These are phyloP conservation scores for Erpetoichthys calabaricus DNA, from an alignment of 2,797 vertebrate genomes.

Conservation along the genomic window DNA sequence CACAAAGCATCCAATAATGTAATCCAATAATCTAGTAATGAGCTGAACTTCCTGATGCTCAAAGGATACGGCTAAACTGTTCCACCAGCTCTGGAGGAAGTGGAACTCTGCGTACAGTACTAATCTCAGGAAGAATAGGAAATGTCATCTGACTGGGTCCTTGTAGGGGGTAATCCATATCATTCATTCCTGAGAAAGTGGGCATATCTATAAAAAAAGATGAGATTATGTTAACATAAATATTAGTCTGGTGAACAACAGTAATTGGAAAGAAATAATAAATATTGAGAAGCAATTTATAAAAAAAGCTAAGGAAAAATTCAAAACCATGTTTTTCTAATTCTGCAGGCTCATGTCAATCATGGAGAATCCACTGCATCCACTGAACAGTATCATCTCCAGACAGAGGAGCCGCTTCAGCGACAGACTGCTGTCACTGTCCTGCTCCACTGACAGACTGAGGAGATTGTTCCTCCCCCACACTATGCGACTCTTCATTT, in stretches of 20 bases:
- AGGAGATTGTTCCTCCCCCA: too few species aligned
- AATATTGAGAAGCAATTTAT: not conserved
- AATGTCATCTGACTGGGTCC: constrained; percentile 73
- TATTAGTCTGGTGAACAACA: too few species aligned
- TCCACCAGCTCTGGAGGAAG: constrained; percentile 90
- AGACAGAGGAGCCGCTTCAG: too few species aligned
- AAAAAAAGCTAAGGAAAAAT: not conserved
- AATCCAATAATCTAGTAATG: not conserved
- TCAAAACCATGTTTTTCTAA: not conserved
- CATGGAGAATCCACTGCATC: too few species aligned
- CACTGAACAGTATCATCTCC: too few species aligned
- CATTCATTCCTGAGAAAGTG: constrained; percentile 81
- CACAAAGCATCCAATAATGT: not conserved
- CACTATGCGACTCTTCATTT: too few species aligned
- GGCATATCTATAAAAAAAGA: constrained; percentile 59
- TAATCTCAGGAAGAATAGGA: constrained; percentile 84
- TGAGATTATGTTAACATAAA: not conserved
- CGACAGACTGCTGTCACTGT: too few species aligned
- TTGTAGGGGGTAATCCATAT: constrained; percentile 96
- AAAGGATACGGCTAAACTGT: constrained; percentile 94
- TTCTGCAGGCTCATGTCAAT: too few species aligned
- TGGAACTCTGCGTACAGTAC: constrained; percentile 74
- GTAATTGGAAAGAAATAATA: not conserved
- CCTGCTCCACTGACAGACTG: too few species aligned
- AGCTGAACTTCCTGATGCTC: not conserved